Evolutionary conservation across 1,140 invertebrate genomes (phyloP), one percentile per base, ranked within the genome.

Genomic region (Drosophila gunungcola): DNA sequence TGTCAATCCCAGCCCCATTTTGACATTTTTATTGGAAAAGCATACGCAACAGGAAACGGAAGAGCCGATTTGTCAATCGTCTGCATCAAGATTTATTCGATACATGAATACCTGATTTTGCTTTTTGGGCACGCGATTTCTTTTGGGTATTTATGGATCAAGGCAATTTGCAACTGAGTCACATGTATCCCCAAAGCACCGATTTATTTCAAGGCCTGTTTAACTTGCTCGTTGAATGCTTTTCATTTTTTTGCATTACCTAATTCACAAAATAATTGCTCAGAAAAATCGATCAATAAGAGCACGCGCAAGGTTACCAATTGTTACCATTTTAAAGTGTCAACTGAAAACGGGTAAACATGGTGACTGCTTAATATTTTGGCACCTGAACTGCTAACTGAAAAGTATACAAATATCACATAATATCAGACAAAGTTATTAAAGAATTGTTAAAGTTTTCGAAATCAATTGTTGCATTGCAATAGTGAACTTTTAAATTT

Each of bases 1-100:
- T 63, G 52, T 57, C 52, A 63, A 65, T 65, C 58, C 34, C 27
- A 27, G 34, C 27, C 27, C 13, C 27, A 41, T 29, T 25, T 56
- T 70, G 43, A 46, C 43, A 49, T 72, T 70, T 57, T 41, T 57
- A 51, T 48, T 29, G 16, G 43, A 9, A 27, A 21, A 32, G 21
- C 16, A 42, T 36, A 57, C 43, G 72, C 53, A 76, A 76, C 72
- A 76, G 73, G 73, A 76, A 67, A 53, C 48, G 73, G 73, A 65
- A 75, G 75, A 53, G 72, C 53, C 72, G 72, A 75, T 76, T 76
- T 76, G 72, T 76, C 73, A 75, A 75, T 76, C 75, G 73, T 76
- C 46, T 53, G 73, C 46, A 36, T 39, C 36, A 51, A 75, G 72
- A 76, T 76, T 76, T 75, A 76, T 56, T 65, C 36, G 57, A 75